Evolutionary conservation across 1,140 invertebrate genomes (phyloP).

Genomic region (Lasioglossum albipes): DNA sequence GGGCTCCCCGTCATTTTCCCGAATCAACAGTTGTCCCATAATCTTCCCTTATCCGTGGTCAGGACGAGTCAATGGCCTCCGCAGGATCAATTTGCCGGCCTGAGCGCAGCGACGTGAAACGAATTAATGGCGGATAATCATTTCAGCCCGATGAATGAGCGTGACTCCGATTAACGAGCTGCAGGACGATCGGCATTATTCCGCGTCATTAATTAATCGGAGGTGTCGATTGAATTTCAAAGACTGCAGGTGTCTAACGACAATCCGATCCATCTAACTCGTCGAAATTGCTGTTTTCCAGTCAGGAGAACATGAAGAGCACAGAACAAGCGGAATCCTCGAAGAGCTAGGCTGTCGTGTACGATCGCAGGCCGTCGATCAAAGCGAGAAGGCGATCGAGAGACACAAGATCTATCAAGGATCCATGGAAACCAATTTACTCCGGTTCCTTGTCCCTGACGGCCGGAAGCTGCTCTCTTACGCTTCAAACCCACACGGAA

Average conservation of each 20-base stretch:
- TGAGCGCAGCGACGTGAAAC: not conserved
- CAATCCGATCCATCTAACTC: not conserved
- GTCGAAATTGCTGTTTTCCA: not conserved
- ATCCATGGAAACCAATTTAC: slow-evolving; percentile 17
- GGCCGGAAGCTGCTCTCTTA: slow-evolving; percentile 8
- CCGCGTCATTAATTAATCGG: not conserved
- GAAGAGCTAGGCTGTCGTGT: not conserved
- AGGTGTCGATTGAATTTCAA: not conserved
- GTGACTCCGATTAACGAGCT: not conserved
- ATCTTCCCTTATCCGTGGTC: not conserved
- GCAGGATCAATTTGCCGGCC: not conserved
- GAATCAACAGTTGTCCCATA: slow-evolving; percentile 5
- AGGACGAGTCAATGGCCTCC: not conserved
- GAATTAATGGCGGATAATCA: not conserved
- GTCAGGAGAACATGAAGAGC: too few species aligned
- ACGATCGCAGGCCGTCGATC: not conserved
- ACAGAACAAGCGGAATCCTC: too few species aligned
- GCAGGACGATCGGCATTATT: not conserved
- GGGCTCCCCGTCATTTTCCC: not conserved
- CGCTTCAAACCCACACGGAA: not conserved
- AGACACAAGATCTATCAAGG: not conserved
- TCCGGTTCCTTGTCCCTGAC: not conserved
- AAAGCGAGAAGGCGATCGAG: not conserved
- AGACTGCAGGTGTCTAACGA: not conserved
- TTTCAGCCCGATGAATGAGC: too few species aligned